phyloP scores from a whole-genome alignment of 2,888 invertebrate species.

The Drosophila helvetica region DNA sequence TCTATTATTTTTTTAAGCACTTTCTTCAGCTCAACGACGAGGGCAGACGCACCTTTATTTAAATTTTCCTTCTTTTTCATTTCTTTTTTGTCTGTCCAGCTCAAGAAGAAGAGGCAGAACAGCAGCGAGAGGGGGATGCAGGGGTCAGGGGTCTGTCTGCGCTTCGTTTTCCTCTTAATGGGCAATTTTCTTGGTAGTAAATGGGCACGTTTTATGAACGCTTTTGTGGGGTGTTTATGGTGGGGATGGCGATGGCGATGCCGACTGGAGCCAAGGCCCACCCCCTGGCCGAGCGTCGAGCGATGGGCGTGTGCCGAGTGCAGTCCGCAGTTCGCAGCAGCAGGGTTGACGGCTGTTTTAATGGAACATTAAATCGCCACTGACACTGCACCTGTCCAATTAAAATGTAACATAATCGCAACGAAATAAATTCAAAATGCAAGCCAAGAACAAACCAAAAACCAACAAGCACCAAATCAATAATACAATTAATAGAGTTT shows the following conservation, averaged over 20 bases:
- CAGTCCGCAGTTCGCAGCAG: too few species aligned
- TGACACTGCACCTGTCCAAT: constrained; percentile 64
- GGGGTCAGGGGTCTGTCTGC: constrained; percentile 26
- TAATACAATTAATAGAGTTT: constrained; percentile 39
- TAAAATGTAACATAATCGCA: constrained; percentile 37
- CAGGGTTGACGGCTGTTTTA: constrained; percentile 59
- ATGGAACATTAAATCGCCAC: constrained; percentile 65
- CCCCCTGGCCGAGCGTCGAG: constrained; percentile 13
- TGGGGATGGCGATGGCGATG: constrained; percentile 28
- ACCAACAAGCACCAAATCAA: constrained; percentile 23
- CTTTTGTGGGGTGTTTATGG: constrained; percentile 82
- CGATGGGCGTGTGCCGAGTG: constrained; percentile 28
- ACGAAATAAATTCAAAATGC: constrained; percentile 1
- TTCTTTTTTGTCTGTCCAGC: constrained; percentile 56
- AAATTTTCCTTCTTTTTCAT: constrained; percentile 64
- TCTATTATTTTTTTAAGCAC: constrained; percentile 55
- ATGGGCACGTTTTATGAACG: constrained; percentile 81
- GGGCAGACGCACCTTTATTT: constrained; percentile 80
- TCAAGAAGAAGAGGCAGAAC: too few species aligned
- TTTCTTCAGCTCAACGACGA: constrained; percentile 51
- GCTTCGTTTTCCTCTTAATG: constrained; percentile 79
- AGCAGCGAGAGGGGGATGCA: constrained; percentile 10
- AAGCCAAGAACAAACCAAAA: constrained; percentile 10
- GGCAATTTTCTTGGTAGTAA: constrained; percentile 81
- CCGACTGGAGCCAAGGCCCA: constrained; percentile 44